A percentile compares a stretch with the other conserved stretches of the same genome.
These are phyloP conservation scores for Furnarius figulus DNA, from an alignment of 2,113 vertebrate species.

Conservation along the genomic window DNA sequence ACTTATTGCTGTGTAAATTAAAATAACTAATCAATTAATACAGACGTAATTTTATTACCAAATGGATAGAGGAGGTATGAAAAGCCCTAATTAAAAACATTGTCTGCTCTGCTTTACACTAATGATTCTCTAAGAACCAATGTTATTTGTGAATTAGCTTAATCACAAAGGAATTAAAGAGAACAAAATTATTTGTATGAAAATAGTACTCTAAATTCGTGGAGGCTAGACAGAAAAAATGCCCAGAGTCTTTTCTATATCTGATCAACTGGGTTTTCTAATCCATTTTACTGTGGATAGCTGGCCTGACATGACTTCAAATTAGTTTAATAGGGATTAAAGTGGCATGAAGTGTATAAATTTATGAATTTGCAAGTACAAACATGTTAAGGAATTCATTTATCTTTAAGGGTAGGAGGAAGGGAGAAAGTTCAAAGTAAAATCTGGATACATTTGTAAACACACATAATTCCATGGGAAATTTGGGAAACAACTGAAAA, in stretches of 20 bases:
- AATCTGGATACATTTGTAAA: conserved; percentile 65
- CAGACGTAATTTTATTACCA: conserved; percentile 46
- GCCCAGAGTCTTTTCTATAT: conserved; percentile 45
- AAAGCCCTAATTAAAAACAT: conserved; percentile 58
- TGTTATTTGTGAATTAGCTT: conserved; percentile 65
- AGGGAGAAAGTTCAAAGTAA: conserved; percentile 46
- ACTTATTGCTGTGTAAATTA: conserved; percentile 43
- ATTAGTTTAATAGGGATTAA: conserved; percentile 76
- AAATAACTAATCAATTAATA: conserved; percentile 57
- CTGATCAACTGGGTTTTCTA: conserved; percentile 74
- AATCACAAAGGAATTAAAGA: conserved; percentile 60
- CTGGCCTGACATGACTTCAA: conserved; percentile 74
- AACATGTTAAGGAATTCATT: conserved; percentile 70
- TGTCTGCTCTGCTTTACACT: conserved; percentile 47
- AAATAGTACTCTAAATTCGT: conserved; percentile 35
- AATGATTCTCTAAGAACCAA: conserved; percentile 61
- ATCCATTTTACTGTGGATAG: conserved; percentile 73
- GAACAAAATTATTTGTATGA: conserved; percentile 57
- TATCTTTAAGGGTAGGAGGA: conserved; percentile 45
- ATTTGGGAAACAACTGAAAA: conserved; percentile 22
- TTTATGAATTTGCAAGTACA: conserved; percentile 66
- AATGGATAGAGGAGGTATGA: conserved; percentile 48
- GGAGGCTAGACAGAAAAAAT: conserved; percentile 45
- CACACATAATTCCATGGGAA: neutral
- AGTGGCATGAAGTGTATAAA: conserved; percentile 69